Conservation (phyloP, 1,140 invertebrate species). For the Calycopis cecrops region DNA sequence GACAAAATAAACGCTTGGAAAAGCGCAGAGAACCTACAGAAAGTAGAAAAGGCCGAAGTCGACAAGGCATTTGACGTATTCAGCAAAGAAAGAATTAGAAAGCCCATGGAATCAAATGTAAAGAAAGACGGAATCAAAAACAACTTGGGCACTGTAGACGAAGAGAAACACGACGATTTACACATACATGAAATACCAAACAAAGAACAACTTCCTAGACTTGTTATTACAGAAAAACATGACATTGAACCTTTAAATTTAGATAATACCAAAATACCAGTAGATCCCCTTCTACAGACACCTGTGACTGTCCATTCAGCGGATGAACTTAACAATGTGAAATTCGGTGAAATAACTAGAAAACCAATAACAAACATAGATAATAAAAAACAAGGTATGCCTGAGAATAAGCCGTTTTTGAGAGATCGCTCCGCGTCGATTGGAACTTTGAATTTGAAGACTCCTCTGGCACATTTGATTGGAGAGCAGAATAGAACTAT, state of each 20-base stretch:
- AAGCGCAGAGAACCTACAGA: conserved; percentile 44
- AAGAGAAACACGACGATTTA: conserved; percentile 56
- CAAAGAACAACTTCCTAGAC: conserved; percentile 11
- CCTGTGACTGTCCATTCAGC: conserved; percentile 10
- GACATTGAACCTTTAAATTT: conserved; percentile 21
- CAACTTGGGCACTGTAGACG: conserved; percentile 60
- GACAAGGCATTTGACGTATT: conserved; percentile 69
- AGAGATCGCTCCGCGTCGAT: conserved; percentile 77
- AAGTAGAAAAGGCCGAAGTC: conserved; percentile 38
- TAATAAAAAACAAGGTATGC: conserved; percentile 33
- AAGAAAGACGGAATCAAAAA: conserved; percentile 51
- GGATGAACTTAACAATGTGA: conserved; percentile 11
- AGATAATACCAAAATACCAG: conserved; percentile 3
- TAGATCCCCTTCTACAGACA: conserved; percentile 33
- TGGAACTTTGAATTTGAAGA: conserved; percentile 74
- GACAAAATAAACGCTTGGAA: conserved; percentile 48
- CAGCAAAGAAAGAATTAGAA: conserved; percentile 53
- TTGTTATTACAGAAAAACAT: conserved; percentile 23
- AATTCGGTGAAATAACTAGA: conserved; percentile 20
- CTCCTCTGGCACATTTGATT: conserved; percentile 64
- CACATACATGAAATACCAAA: conserved; percentile 19
- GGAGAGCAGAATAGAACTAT: conserved; percentile 93
- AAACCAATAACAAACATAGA: conserved; percentile 25
- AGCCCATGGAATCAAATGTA: conserved; percentile 46
- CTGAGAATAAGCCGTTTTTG: conserved; percentile 64